phyloP scores from a whole-genome alignment of 2,113 vertebrate genomes.

The Hucho hucho region DNA sequence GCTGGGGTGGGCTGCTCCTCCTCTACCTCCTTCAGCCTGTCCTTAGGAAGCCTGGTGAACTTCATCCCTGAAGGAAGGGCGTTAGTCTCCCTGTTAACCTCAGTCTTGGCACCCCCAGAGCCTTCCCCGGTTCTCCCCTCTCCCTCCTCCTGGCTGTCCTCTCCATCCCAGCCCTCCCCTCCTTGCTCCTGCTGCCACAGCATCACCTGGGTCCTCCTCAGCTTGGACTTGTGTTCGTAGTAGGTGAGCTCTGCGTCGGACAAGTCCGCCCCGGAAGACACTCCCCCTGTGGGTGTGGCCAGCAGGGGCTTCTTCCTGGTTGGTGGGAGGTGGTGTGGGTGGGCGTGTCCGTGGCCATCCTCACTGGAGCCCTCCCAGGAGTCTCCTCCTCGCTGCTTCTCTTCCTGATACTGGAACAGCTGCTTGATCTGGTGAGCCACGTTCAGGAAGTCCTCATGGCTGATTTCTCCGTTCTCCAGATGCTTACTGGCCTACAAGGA shows the following conservation, averaged over 20 bases:
- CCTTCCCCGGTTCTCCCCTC: constrained; percentile 9
- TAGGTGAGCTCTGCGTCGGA: constrained; percentile 88
- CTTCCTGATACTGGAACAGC: constrained; percentile 96
- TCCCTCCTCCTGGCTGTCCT: neutral
- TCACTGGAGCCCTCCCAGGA: constrained; percentile 81
- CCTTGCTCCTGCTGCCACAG: constrained; percentile 33
- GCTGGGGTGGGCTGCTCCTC: constrained; percentile 12
- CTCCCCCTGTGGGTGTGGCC: constrained; percentile 13
- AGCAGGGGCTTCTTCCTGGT: constrained; percentile 83
- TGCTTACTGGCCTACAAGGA: constrained; percentile 83
- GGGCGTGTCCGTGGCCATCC: constrained; percentile 58
- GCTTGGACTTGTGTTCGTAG: constrained; percentile 92
- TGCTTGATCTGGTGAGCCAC: constrained; percentile 94
- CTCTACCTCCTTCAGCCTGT: constrained; percentile 49
- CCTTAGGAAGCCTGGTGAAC: constrained; percentile 33
- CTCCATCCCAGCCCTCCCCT: constrained; percentile 31
- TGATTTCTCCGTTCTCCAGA: constrained; percentile 88
- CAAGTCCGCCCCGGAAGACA: constrained; percentile 23
- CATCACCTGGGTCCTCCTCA: constrained; percentile 88
- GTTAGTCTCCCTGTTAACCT: neutral
- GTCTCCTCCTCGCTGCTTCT: constrained; percentile 85
- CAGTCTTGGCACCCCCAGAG: constrained; percentile 16
- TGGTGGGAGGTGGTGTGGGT: constrained; percentile 44
- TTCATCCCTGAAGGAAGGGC: constrained; percentile 14
- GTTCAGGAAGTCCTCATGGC: constrained; percentile 90